Evolutionary conservation across 2,797 vertebrate genomes (phyloP), one percentile per base, ranked within the genome.

Genomic region (Chaenodraco wilsoni): DNA sequence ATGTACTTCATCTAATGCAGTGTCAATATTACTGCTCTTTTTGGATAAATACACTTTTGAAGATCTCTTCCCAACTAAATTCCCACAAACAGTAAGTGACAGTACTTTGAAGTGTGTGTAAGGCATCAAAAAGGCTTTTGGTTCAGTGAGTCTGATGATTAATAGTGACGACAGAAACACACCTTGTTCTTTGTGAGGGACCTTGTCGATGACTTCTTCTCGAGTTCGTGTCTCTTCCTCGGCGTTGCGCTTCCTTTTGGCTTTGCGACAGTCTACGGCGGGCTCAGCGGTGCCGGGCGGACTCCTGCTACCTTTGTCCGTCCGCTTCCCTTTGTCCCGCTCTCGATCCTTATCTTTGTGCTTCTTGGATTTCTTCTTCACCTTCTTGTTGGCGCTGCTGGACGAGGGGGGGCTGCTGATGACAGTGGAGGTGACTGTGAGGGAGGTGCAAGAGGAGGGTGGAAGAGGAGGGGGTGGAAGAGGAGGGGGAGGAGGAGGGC

Each of bases 291-390:
- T 78, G 23, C 7, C 45, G 21, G 74, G 72, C 79, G 88, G 74
- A 74, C 72, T 88, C 59, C 49, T 72, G 72, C 52, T 81, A 67
- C 33, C 56, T 54, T 57, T 79, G 51, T 87, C 84, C 2, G 57
- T 73, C 44, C 65, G 77, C 78, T 91, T 92, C 78, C 82, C 86
- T 91, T 90, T 94, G 70, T 93, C 70, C n/a, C 77, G 86, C 70
- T 94, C 93, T 73, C 93, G 91, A 74, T 94, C 91, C 72, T 93
- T 94, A 31, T 93, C 95, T 91, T 96, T 95, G 91, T 93, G 94
- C 93, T 96, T 96, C 90, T 96, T 95, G 23, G 95, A 93, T 84
- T 95, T 95, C 93, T 96, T 98, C 90, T 95, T 95, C 76, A 92
- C 90, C 81, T 96, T 96, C 89, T 94, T 95, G 81, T 91, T 93